Evolutionary conservation across 2,888 invertebrate genomes (phyloP).

Genomic region (Phragmatobia fuliginosa): DNA sequence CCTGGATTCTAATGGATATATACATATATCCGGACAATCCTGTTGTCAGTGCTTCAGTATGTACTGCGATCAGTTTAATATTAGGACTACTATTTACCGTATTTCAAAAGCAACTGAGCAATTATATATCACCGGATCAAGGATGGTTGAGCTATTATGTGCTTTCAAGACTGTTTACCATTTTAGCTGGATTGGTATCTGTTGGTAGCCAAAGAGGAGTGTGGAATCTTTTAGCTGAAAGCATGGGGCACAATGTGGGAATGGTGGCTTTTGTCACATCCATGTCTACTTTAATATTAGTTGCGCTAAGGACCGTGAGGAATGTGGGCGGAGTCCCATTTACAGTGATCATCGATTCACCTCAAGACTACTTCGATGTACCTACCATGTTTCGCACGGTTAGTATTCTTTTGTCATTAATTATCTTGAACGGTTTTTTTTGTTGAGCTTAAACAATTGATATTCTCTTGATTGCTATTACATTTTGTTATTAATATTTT

Average conservation of each 20-base stretch:
- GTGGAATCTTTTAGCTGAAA: conserved; percentile 92
- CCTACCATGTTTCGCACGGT: conserved; percentile 95
- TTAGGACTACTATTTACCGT: conserved; percentile 91
- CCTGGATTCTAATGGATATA: conserved; percentile 92
- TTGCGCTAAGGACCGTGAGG: conserved; percentile 89
- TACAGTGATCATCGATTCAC: conserved; percentile 91
- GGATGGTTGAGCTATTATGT: conserved; percentile 90
- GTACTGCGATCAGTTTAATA: conserved; percentile 89
- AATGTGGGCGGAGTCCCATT: conserved; percentile 95
- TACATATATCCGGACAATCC: conserved; percentile 89
- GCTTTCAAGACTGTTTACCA: conserved; percentile 91
- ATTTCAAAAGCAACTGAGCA: conserved; percentile 88
- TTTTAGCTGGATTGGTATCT: conserved; percentile 91
- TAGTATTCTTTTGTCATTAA: conserved; percentile 72
- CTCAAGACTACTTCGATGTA: conserved; percentile 93
- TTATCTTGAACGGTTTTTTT: too few species aligned
- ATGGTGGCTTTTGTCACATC: conserved; percentile 88
- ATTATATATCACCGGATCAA: conserved; percentile 88
- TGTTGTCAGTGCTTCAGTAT: conserved; percentile 88
- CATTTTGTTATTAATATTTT: too few species aligned
- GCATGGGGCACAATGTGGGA: conserved; percentile 87
- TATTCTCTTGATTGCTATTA: too few species aligned
- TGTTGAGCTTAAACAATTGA: too few species aligned
- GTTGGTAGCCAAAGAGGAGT: conserved; percentile 96
- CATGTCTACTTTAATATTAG: conserved; percentile 89